These are phyloP conservation scores for Pheucticus melanocephalus DNA, from an alignment of 2,113 vertebrate species.

Conservation along the genomic window DNA sequence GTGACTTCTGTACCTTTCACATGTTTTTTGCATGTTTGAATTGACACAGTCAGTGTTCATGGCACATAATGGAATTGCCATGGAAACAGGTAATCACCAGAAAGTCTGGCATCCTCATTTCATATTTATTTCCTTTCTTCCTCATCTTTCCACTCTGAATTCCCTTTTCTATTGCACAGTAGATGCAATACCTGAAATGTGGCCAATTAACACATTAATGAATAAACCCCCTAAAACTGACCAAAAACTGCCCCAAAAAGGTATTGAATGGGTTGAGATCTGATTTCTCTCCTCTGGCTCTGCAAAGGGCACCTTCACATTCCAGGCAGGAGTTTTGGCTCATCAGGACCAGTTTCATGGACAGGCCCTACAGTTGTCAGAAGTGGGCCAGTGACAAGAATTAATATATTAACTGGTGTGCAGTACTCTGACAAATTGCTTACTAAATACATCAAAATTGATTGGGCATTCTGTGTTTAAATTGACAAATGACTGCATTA, in stretches of 20 bases:
- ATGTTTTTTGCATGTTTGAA: neutral
- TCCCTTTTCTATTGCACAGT: neutral
- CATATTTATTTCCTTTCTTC: neutral
- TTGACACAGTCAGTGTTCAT: neutral
- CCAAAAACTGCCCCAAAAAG: neutral
- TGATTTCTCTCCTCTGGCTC: neutral
- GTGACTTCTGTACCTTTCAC: neutral
- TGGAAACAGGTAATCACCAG: neutral
- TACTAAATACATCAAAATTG: slow-evolving; percentile 85
- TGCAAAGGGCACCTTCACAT: neutral
- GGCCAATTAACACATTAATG: neutral
- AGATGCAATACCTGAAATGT: neutral
- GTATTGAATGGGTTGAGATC: neutral
- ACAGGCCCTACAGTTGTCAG: slow-evolving; percentile 59
- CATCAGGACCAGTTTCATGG: slow-evolving; percentile 36
- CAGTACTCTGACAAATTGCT: slow-evolving; percentile 81
- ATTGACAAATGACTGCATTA: slow-evolving; percentile 85
- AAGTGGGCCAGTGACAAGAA: slow-evolving; percentile 70
- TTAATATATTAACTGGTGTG: slow-evolving; percentile 82
- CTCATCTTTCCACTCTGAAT: neutral
- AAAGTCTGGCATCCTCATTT: neutral
- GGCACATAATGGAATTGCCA: neutral
- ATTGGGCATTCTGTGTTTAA: slow-evolving; percentile 78
- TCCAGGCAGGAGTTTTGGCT: slow-evolving; percentile 27
- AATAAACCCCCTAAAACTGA: neutral